Evolutionary conservation across 2,888 invertebrate genomes (phyloP).

Genomic region (Liopterus haemorrhoidalis): DNA sequence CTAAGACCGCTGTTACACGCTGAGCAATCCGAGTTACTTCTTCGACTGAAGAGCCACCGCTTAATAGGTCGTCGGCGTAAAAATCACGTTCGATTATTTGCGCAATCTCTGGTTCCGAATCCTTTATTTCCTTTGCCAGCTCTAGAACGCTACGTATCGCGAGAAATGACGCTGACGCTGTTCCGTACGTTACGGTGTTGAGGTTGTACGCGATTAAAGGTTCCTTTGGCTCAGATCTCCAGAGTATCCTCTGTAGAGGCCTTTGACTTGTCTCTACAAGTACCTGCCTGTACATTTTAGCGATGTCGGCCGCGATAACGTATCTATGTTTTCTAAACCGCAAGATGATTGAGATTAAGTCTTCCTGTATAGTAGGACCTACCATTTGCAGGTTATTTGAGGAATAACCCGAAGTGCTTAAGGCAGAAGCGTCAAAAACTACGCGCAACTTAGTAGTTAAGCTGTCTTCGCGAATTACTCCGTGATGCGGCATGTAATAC

Average conservation of each 20-base stretch:
- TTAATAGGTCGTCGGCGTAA: constrained; percentile 25
- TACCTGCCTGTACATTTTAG: constrained; percentile 39
- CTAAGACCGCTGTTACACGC: too few species aligned
- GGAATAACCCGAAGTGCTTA: constrained; percentile 30
- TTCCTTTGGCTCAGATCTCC: constrained; percentile 20
- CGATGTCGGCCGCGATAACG: constrained; percentile 37
- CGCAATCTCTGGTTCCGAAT: constrained; percentile 21
- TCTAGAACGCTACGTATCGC: constrained; percentile 23
- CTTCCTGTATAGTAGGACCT: constrained; percentile 36
- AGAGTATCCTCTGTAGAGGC: too few species aligned
- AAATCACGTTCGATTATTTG: constrained; percentile 12
- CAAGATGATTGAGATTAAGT: constrained; percentile 33
- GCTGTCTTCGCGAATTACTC: constrained; percentile 34
- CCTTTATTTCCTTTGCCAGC: constrained; percentile 22
- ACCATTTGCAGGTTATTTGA: constrained; percentile 36
- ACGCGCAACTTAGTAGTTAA: constrained; percentile 35
- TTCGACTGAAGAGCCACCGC: too few species aligned
- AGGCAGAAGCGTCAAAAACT: constrained; percentile 35
- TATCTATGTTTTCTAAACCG: constrained; percentile 32
- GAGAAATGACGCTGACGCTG: constrained; percentile 27
- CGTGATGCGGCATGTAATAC: constrained; percentile 39
- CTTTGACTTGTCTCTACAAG: constrained; percentile 24
- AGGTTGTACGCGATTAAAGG: constrained; percentile 25
- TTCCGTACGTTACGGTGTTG: constrained; percentile 37
- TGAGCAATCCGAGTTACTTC: too few species aligned